Evolutionary conservation across 2,888 invertebrate species (phyloP).

Genomic region (Drosophila algonquin): DNA sequence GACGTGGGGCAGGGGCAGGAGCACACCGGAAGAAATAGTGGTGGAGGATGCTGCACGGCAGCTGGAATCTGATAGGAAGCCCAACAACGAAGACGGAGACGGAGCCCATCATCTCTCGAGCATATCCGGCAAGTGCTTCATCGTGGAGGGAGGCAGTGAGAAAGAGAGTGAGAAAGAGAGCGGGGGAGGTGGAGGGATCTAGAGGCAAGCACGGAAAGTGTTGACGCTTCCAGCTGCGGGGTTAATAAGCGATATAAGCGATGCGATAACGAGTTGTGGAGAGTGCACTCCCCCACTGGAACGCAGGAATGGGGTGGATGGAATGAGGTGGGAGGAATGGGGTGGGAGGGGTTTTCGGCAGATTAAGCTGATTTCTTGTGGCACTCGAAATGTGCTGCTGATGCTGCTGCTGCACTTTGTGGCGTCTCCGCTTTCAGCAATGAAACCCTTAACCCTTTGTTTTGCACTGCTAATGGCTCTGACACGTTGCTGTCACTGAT

Average conservation of each 20-base stretch:
- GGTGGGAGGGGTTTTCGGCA: constrained; percentile 4
- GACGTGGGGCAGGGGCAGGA: not conserved
- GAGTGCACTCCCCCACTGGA: constrained; percentile 24
- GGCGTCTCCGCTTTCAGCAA: constrained; percentile 20
- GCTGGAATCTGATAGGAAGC: constrained; percentile 78
- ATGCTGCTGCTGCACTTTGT: constrained; percentile 1
- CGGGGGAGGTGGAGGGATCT: not conserved
- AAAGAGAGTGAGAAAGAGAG: constrained; percentile 1
- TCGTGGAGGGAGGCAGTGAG: not conserved
- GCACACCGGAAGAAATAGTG: constrained; percentile 71
- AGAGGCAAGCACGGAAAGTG: constrained; percentile 56
- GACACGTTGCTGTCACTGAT: constrained; percentile 25
- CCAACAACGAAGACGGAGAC: constrained; percentile 19
- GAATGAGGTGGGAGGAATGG: not conserved
- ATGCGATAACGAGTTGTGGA: constrained; percentile 76
- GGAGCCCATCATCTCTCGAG: constrained; percentile 62
- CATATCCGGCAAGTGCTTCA: constrained; percentile 68
- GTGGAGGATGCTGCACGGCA: constrained; percentile 55
- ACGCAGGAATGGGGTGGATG: not conserved
- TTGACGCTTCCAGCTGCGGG: constrained; percentile 57
- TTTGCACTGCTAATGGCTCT: constrained; percentile 55
- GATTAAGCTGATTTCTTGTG: constrained; percentile 51
- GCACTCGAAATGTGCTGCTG: constrained; percentile 16
- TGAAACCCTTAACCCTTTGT: constrained; percentile 24
- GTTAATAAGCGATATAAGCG: constrained; percentile 74